Percentiles rank a stretch among this genome's conserved stretches.
Conservation (phyloP, 2,113 vertebrate genomes). For the Microtus montanus region DNA sequence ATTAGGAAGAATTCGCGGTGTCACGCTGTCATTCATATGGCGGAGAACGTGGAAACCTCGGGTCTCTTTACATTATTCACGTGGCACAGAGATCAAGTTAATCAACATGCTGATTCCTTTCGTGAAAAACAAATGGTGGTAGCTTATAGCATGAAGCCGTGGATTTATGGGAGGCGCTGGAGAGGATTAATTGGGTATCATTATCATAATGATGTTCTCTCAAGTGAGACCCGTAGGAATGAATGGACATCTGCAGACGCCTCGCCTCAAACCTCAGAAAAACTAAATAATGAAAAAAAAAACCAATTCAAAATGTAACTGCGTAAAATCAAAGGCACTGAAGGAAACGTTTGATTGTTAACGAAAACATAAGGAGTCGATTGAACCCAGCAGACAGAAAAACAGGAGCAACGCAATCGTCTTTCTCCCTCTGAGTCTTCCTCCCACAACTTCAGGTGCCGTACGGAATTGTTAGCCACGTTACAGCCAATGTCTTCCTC, state of each 20-base stretch:
- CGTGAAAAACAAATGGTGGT: slow-evolving; percentile 44
- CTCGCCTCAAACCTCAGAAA: slow-evolving; percentile 49
- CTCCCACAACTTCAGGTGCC: not conserved
- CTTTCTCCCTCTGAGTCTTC: not conserved
- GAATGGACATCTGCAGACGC: slow-evolving; percentile 35
- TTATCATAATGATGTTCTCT: slow-evolving; percentile 67
- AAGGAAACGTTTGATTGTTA: slow-evolving; percentile 49
- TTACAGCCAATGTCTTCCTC: not conserved
- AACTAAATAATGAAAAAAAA: not conserved
- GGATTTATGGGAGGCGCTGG: slow-evolving; percentile 60
- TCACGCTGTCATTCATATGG: slow-evolving; percentile 19
- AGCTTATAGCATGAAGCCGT: slow-evolving; percentile 51
- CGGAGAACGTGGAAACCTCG: slow-evolving; percentile 28
- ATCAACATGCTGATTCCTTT: slow-evolving; percentile 57
- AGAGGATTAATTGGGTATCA: slow-evolving; percentile 66
- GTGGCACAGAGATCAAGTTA: slow-evolving; percentile 46
- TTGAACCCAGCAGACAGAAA: slow-evolving; percentile 47
- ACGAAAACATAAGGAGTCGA: slow-evolving; percentile 52
- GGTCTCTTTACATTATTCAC: slow-evolving; percentile 63
- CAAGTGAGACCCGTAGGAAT: slow-evolving; percentile 55
- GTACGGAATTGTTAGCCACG: not conserved
- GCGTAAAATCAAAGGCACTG: slow-evolving; percentile 16
- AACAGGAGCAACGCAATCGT: not conserved
- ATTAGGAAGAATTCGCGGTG: not conserved
- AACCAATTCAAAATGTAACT: slow-evolving; percentile 11